Conservation (phyloP, 2,797 vertebrate genomes). For the Xerus rutilus region DNA sequence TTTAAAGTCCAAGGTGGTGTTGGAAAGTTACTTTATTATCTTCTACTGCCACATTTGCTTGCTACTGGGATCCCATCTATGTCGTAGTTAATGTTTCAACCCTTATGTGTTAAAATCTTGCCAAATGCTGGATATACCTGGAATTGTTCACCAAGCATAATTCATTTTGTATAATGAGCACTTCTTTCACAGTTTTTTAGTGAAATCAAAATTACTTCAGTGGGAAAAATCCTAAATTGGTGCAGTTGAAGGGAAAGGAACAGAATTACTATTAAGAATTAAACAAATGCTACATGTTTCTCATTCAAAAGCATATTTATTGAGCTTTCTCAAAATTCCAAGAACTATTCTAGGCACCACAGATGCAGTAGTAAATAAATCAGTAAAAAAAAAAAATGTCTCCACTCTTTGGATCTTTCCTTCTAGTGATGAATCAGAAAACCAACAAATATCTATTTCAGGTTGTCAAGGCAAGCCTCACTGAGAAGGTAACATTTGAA, state of each 20-base stretch:
- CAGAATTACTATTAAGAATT: background rate
- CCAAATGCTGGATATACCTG: background rate
- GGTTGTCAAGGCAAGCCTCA: background rate
- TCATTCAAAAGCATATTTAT: background rate
- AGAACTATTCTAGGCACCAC: background rate
- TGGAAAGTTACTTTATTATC: background rate
- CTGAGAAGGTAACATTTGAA: background rate
- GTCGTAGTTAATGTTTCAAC: background rate
- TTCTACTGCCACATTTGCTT: background rate
- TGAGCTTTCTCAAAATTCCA: background rate
- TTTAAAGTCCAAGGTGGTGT: background rate
- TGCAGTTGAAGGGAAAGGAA: background rate
- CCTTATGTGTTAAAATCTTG: background rate
- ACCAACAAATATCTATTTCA: background rate
- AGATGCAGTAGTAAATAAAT: background rate
- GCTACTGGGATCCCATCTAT: background rate
- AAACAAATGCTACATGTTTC: background rate
- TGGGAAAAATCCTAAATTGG: background rate
- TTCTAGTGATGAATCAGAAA: constrained; percentile 21
- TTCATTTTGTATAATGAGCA: background rate
- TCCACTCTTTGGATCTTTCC: background rate
- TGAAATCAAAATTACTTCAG: background rate
- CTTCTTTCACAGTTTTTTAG: background rate
- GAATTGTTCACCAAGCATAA: background rate
- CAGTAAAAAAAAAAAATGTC: background rate